A percentile compares a stretch with the other conserved stretches of the same genome.
These are phyloP conservation scores for Araneus ventricosus DNA, from an alignment of 1,140 invertebrate genomes.

Conservation along the genomic window DNA sequence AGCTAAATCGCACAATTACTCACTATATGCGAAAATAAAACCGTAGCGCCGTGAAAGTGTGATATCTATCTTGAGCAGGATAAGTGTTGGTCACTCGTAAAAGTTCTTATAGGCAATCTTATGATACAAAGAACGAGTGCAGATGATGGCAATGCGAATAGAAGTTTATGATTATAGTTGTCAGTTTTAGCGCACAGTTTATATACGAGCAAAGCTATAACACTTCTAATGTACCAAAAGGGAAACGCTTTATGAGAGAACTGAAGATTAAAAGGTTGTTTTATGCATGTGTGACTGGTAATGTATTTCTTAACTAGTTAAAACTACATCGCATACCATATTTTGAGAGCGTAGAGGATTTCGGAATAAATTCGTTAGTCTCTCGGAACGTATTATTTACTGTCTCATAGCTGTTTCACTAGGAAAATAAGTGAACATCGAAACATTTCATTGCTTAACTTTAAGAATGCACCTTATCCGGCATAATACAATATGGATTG, in stretches of 20 bases:
- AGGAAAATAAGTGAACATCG: no score
- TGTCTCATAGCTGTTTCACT: no score
- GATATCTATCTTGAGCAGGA: slow-evolving; percentile 23
- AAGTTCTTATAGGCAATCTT: slow-evolving; percentile 1
- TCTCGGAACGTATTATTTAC: background rate
- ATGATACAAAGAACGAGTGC: background rate
- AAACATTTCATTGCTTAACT: no score
- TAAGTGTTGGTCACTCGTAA: slow-evolving; percentile 25
- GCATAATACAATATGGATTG: no score
- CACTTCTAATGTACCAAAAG: background rate
- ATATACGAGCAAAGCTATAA: background rate
- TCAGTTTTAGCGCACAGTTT: background rate
- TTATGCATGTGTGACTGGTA: background rate
- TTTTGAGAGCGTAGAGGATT: no score
- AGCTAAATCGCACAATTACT: slow-evolving; percentile 13
- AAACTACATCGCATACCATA: background rate
- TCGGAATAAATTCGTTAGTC: no score
- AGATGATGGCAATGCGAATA: background rate
- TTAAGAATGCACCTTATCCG: no score
- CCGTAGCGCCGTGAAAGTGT: background rate
- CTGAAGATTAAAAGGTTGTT: background rate
- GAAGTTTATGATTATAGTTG: slow-evolving; percentile 23
- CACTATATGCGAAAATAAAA: background rate
- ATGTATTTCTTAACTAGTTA: background rate
- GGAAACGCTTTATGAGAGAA: background rate